phyloP scores from a whole-genome alignment of 2,888 invertebrate genomes.

The Papilio gigon region DNA sequence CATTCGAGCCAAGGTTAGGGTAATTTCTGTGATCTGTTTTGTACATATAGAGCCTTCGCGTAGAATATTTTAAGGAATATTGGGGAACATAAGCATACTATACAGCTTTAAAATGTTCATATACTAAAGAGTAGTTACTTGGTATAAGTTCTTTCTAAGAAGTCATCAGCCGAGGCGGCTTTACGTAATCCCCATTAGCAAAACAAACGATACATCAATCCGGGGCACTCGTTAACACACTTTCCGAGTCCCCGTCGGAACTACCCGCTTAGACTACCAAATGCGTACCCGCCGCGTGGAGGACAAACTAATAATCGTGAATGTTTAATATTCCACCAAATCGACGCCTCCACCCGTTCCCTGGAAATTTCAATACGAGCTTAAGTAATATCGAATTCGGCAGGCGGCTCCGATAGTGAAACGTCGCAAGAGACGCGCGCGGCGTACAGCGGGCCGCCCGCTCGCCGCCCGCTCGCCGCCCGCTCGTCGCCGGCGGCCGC shows the following conservation, averaged over 20 bases:
- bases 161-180: constrained; percentile 59
- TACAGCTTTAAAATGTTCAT: too few species aligned
- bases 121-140: too few species aligned
- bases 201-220: constrained; percentile 63
- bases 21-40: not conserved
- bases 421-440: constrained; percentile 55
- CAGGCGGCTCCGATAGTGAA: constrained; percentile 54
- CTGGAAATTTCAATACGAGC: constrained; percentile 73
- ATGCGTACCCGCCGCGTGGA: constrained; percentile 62
- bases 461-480: constrained; percentile 47
- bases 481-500: constrained; percentile 48
- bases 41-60: not conserved
- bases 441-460: constrained; percentile 51
- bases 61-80: too few species aligned
- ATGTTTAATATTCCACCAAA: constrained; percentile 80
- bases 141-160: constrained; percentile 51
- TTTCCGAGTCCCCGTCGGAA: constrained; percentile 74
- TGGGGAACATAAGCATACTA: too few species aligned
- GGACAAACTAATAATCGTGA: constrained; percentile 82
- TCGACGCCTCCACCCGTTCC: constrained; percentile 59
- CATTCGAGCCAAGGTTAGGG: not conserved
- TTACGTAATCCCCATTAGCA: constrained; percentile 71
- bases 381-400: constrained; percentile 71
- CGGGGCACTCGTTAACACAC: constrained; percentile 76
- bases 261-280: constrained; percentile 78